Conservation (phyloP, 1,140 invertebrate species). For the Listronotus oregonensis region DNA sequence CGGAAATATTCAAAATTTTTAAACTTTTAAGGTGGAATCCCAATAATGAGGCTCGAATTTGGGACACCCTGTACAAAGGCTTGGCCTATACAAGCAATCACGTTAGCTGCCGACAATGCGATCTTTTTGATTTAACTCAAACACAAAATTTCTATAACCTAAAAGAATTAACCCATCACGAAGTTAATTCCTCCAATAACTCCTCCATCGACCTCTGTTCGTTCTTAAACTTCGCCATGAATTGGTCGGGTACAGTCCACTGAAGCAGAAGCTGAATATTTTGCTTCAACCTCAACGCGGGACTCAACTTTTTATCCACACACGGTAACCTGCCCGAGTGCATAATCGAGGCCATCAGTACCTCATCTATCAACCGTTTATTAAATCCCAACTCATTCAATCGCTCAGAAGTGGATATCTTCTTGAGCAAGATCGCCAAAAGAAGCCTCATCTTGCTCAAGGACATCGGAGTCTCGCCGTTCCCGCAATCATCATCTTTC, state of each 20-base stretch:
- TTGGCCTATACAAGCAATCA: no score
- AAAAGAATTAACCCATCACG: constrained; percentile 46
- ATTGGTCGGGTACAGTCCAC: constrained; percentile 78
- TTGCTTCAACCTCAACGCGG: constrained; percentile 65
- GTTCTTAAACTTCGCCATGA: constrained; percentile 75
- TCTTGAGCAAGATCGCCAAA: constrained; percentile 77
- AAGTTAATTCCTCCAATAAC: constrained; percentile 74
- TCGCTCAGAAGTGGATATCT: constrained; percentile 77
- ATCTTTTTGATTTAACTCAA: no score
- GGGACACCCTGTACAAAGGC: no score
- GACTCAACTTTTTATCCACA: constrained; percentile 59
- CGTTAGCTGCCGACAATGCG: no score
- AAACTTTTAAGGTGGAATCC: no score
- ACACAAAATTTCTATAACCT: no score
- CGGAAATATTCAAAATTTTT: no score
- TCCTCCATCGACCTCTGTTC: constrained; percentile 77
- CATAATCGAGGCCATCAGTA: constrained; percentile 76
- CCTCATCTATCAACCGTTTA: constrained; percentile 79
- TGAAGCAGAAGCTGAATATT: constrained; percentile 79
- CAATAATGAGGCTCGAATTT: no score
- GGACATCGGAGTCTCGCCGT: constrained; percentile 63
- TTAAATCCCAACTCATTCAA: constrained; percentile 79
- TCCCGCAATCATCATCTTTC: constrained; percentile 47
- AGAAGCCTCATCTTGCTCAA: constrained; percentile 77
- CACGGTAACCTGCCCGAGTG: constrained; percentile 72